These are phyloP conservation scores for Lepas anatifera DNA, from an alignment of 2,888 invertebrate genomes.

Conservation along the genomic window DNA sequence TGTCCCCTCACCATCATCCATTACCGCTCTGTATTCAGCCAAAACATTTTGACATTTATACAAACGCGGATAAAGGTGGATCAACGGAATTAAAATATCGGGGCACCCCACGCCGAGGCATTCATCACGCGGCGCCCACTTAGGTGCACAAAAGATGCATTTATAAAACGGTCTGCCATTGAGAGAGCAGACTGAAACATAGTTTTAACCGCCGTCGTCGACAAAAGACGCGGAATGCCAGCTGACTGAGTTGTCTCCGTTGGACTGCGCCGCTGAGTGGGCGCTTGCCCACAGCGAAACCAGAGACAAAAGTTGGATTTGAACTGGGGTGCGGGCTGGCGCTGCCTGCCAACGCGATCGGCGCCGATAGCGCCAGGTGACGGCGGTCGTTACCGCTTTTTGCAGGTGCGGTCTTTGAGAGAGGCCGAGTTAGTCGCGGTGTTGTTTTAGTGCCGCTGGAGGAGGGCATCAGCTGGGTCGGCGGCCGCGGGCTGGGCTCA, in stretches of 20 bases:
- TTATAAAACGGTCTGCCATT: not conserved
- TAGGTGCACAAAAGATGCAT: conserved; percentile 3
- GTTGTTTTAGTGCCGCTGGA: not conserved
- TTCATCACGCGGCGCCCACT: conserved; percentile 10
- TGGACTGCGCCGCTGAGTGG: not conserved
- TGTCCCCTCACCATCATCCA: conserved; percentile 7
- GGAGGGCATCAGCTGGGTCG: not conserved
- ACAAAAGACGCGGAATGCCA: not conserved
- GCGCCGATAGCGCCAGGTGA: not conserved
- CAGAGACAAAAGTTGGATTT: conserved; percentile 5
- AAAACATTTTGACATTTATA: conserved; percentile 12
- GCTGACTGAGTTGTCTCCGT: not conserved
- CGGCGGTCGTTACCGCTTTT: not conserved
- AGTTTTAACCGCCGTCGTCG: not conserved
- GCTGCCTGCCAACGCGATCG: too few relatives aligned
- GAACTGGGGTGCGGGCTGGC: not conserved
- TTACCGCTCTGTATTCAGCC: not conserved
- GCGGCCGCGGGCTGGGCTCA: not conserved
- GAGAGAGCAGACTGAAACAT: conserved; percentile 6
- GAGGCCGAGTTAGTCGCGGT: not conserved
- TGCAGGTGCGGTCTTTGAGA: not conserved
- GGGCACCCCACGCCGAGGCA: conserved; percentile 5
- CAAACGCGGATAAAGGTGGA: conserved; percentile 1
- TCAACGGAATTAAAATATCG: conserved; percentile 11
- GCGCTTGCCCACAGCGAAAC: conserved; percentile 6